Percentiles rank a stretch among this genome's conserved stretches.
phyloP scores from a whole-genome alignment of 1,140 invertebrate species.

The Drosophila oshimai region DNA sequence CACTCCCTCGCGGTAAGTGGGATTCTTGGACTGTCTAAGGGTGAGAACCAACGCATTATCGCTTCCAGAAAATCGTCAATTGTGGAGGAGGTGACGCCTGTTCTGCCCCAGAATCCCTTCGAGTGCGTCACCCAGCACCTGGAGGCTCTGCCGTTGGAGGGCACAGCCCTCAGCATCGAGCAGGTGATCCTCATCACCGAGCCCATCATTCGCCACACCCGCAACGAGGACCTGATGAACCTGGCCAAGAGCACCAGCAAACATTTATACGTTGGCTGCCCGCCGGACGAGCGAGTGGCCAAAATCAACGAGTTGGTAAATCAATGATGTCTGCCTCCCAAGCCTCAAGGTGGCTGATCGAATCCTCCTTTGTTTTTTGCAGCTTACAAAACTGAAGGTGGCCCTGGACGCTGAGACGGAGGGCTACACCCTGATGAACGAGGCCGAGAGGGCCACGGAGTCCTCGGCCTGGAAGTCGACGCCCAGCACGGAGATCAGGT shows the following conservation, averaged over 20 bases:
- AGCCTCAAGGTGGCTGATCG: too few species aligned
- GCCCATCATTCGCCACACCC: slow-evolving; percentile 56
- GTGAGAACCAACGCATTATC: too few species aligned
- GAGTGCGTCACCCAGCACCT: slow-evolving; percentile 67
- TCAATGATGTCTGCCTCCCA: too few species aligned
- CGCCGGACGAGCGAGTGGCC: slow-evolving; percentile 85
- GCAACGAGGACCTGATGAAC: slow-evolving; percentile 88
- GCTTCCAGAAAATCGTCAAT: slow-evolving; percentile 68
- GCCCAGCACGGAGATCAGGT: slow-evolving; percentile 84
- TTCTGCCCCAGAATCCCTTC: slow-evolving; percentile 60
- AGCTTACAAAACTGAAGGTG: slow-evolving; percentile 73
- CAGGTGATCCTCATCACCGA: slow-evolving; percentile 71
- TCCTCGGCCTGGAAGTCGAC: slow-evolving; percentile 83
- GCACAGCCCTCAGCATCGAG: slow-evolving; percentile 53
- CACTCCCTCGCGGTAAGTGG: slow-evolving; percentile 83
- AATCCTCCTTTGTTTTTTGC: background rate
- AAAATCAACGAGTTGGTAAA: slow-evolving; percentile 88
- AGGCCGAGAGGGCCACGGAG: slow-evolving; percentile 84
- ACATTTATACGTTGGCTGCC: slow-evolving; percentile 86
- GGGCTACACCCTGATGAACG: slow-evolving; percentile 75
- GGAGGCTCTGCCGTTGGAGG: slow-evolving; percentile 63
- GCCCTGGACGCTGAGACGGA: slow-evolving; percentile 77
- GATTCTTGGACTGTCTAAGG: accelerated
- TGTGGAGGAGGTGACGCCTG: slow-evolving; percentile 31
- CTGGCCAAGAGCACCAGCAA: slow-evolving; percentile 90